Conservation (phyloP, 2,113 vertebrate genomes). For the Apodemus speciosus region DNA sequence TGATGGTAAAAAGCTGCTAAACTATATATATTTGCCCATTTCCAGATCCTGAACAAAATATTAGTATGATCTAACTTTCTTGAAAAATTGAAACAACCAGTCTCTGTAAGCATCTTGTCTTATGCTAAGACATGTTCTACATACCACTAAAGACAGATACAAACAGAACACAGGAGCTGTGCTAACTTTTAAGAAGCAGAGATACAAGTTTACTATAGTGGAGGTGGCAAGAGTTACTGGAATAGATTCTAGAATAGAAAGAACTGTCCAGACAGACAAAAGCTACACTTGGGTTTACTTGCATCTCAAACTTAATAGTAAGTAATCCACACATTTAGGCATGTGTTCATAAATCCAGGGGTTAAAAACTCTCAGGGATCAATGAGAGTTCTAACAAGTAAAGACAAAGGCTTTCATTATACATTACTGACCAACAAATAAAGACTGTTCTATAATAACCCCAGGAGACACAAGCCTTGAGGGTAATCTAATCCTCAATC, state of each 20-base stretch:
- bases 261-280: background rate
- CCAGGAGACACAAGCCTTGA: background rate
- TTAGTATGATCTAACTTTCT: background rate
- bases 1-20: slow-evolving; percentile 28
- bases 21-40: background rate
- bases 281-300: background rate
- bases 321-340: background rate
- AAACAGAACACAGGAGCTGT: background rate
- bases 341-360: background rate
- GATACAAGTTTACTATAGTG: background rate
- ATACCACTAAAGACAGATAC: background rate
- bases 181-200: slow-evolving; percentile 26
- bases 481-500: background rate
- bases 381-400: background rate
- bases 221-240: background rate
- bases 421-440: background rate
- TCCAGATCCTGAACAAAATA: slow-evolving; percentile 20
- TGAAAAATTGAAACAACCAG: slow-evolving; percentile 37
- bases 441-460: background rate
- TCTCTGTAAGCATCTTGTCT: background rate
- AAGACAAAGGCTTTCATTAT: background rate
- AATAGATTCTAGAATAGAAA: background rate
- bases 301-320: background rate
- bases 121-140: slow-evolving; percentile 8
- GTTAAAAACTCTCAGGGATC: background rate